Evolutionary conservation across 2,888 invertebrate genomes (phyloP).

Genomic region (Candidula unifasciata): DNA sequence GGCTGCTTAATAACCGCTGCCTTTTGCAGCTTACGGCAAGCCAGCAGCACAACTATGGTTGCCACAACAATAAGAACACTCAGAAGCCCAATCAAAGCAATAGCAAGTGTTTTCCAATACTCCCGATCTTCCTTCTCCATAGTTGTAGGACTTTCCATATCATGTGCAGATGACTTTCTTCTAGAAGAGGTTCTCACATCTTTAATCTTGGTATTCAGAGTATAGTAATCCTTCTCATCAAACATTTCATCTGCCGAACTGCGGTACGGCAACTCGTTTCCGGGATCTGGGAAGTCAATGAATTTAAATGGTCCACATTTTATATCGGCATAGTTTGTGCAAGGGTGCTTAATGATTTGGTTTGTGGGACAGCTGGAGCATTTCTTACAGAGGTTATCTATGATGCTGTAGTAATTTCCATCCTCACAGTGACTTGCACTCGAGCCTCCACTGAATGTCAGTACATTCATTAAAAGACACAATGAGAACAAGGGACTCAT

Average conservation of each 20-base stretch:
- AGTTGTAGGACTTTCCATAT: conserved; percentile 13
- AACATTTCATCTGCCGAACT: not conserved
- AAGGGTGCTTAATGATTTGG: conserved; percentile 58
- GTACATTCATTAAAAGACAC: not conserved
- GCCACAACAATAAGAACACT: conserved; percentile 65
- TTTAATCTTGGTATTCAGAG: not conserved
- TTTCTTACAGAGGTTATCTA: conserved; percentile 22
- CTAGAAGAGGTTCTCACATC: not conserved
- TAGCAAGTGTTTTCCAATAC: conserved; percentile 68
- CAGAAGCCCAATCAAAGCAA: conserved; percentile 67
- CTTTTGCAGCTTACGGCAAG: conserved; percentile 60
- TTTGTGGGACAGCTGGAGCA: conserved; percentile 59
- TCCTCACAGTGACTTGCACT: not conserved
- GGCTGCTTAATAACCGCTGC: conserved; percentile 50
- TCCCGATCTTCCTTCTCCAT: conserved; percentile 60
- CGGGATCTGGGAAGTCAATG: conserved; percentile 44
- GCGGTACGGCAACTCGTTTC: not conserved
- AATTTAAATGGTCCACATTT: conserved; percentile 61
- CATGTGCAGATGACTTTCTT: conserved; percentile 6
- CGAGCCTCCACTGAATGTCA: not conserved
- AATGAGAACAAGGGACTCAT: conserved; percentile 2
- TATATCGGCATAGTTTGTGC: conserved; percentile 54
- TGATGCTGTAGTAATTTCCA: conserved; percentile 46
- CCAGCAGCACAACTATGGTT: conserved; percentile 61
- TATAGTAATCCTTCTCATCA: conserved; percentile 1